Conservation (phyloP, 2,113 vertebrate species). For the Rana temporaria region DNA sequence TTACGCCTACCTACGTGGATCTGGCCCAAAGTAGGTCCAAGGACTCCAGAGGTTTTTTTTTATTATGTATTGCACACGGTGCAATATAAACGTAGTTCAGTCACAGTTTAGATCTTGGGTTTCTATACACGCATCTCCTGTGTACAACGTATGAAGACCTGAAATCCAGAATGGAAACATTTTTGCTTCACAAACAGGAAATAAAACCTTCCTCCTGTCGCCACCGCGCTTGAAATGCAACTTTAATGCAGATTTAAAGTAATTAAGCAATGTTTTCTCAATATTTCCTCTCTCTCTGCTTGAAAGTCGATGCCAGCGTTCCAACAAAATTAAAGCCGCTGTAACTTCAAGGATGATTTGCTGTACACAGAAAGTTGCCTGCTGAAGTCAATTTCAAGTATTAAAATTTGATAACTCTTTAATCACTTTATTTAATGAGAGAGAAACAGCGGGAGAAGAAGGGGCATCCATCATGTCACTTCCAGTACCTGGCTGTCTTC, state of each 20-base stretch:
- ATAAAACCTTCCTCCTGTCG: background rate
- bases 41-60: too few species aligned
- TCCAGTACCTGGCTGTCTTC: slow-evolving; percentile 57
- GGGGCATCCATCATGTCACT: slow-evolving; percentile 64
- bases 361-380: slow-evolving; percentile 49
- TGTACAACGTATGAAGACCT: background rate
- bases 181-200: background rate
- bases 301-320: slow-evolving; percentile 60
- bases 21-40: too few species aligned
- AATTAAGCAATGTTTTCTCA: slow-evolving; percentile 66
- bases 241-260: slow-evolving; percentile 53
- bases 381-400: slow-evolving; percentile 63
- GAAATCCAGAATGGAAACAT: background rate
- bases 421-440: slow-evolving; percentile 68
- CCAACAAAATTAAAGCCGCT: slow-evolving; percentile 62
- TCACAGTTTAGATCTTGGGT: too few species aligned
- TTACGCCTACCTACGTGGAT: too few species aligned
- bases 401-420: slow-evolving; percentile 70
- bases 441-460: slow-evolving; percentile 64
- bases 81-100: too few species aligned
- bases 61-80: too few species aligned
- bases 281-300: slow-evolving; percentile 56
- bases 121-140: too few species aligned
- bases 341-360: slow-evolving; percentile 15
- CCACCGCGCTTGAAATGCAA: background rate